A percentile compares a stretch with the other conserved stretches of the same genome.
Evolutionary conservation across 2,113 vertebrate genomes (phyloP).

Genomic region (Hystrix brachyura): DNA sequence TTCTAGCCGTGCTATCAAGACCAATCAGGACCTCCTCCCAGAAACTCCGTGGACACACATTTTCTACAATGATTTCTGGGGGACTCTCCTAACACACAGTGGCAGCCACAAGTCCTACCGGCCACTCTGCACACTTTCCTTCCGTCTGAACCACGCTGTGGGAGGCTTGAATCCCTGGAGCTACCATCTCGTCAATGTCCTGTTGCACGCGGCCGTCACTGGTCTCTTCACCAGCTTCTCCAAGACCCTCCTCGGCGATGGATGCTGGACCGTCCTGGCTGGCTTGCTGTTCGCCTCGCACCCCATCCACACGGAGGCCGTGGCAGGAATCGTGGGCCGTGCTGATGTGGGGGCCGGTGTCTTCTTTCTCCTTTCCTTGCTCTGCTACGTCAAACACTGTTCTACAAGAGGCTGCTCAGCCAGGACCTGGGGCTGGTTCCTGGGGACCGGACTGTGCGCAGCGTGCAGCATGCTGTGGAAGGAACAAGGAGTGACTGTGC

Average conservation of each 20-base stretch:
- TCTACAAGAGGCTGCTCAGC: constrained; percentile 85
- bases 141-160: constrained; percentile 95
- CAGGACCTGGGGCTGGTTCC: constrained; percentile 92
- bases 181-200: constrained; percentile 96
- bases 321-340: constrained; percentile 96
- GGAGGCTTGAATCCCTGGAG: constrained; percentile 97
- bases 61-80: constrained; percentile 99
- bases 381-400: constrained; percentile 96
- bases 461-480: constrained; percentile 99
- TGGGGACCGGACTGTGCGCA: constrained; percentile 92
- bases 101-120: constrained; percentile 99
- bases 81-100: constrained; percentile 97
- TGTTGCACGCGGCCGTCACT: constrained; percentile 94
- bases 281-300: constrained; percentile 97
- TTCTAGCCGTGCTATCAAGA: constrained; percentile 98
- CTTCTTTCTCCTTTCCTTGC: constrained; percentile 96
- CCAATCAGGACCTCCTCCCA: constrained; percentile 98
- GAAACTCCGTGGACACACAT: constrained; percentile 98
- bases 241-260: constrained; percentile 94
- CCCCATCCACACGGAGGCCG: constrained; percentile 97
- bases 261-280: constrained; percentile 95
- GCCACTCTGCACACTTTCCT: constrained; percentile 98
- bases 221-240: constrained; percentile 96
- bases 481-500: constrained; percentile 98
- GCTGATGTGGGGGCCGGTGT: constrained; percentile 97